phyloP scores from a whole-genome alignment of 1,140 invertebrate genomes.

The Zaprionus nigranus region DNA sequence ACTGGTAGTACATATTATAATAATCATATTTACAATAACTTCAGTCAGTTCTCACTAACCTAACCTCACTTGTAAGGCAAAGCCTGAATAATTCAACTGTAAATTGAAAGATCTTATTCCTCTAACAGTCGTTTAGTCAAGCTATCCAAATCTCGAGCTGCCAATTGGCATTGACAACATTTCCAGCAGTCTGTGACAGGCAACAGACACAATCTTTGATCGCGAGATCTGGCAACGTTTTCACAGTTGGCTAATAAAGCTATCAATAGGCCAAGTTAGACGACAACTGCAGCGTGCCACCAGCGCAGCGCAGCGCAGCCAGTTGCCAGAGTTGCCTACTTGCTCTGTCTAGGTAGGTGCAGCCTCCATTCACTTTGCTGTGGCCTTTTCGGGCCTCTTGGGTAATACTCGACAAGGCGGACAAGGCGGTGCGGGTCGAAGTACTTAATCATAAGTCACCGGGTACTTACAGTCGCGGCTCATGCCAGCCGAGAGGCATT shows the following conservation, averaged over 20 bases:
- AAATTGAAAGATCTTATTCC: neutral
- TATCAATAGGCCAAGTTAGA: slow-evolving; percentile 41
- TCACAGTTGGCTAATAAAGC: slow-evolving; percentile 69
- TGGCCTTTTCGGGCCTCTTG: slow-evolving; percentile 31
- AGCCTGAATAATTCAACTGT: neutral
- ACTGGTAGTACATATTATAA: too few relatives aligned
- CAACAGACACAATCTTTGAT: slow-evolving; percentile 64
- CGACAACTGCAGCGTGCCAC: slow-evolving; percentile 13
- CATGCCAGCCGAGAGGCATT: slow-evolving; percentile 99
- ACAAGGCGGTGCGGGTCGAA: slow-evolving; percentile 7
- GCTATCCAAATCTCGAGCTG: slow-evolving; percentile 19
- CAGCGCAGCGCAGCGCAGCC: neutral
- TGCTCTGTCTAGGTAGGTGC: slow-evolving; percentile 39
- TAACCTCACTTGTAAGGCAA: neutral
- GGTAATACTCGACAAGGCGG: slow-evolving; percentile 18
- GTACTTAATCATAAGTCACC: slow-evolving; percentile 39
- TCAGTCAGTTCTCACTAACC: neutral
- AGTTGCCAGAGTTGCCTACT: too few relatives aligned
- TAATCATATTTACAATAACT: too few relatives aligned
- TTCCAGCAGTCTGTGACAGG: slow-evolving; percentile 11
- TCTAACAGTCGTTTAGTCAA: neutral
- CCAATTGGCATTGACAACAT: slow-evolving; percentile 42
- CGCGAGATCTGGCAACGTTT: slow-evolving; percentile 35
- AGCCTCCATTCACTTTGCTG: slow-evolving; percentile 63
- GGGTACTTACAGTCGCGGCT: slow-evolving; percentile 93